Conservation (phyloP, 2,797 vertebrate genomes). For the Syngnathus rostellatus region DNA sequence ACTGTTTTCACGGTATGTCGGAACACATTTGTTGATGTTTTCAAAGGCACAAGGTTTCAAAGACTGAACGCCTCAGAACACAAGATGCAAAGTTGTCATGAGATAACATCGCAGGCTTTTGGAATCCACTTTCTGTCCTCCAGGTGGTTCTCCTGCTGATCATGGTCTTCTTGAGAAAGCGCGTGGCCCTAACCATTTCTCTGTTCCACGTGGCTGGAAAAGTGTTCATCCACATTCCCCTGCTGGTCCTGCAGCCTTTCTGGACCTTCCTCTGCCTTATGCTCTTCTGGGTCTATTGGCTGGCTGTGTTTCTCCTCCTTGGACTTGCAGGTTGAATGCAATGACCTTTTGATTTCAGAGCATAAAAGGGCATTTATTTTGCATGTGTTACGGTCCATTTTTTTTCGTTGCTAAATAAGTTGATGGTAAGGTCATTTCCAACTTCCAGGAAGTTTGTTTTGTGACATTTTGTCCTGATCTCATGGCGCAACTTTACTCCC, state of each 20-base stretch:
- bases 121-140: constrained; percentile 1
- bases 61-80: neutral
- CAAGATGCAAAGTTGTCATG: neutral
- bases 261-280: constrained; percentile 95
- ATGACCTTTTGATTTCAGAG: neutral
- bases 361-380: neutral
- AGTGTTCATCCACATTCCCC: constrained; percentile 87
- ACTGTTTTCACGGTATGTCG: constrained; percentile 84
- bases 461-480: constrained; percentile 37
- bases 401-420: neutral
- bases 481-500: constrained; percentile 43
- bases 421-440: neutral
- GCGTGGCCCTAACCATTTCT: constrained; percentile 90
- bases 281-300: constrained; percentile 94
- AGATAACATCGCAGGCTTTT: neutral
- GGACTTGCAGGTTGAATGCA: constrained; percentile 81
- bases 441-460: constrained; percentile 14
- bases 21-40: neutral
- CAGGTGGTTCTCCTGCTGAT: constrained; percentile 87
- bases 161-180: constrained; percentile 92
- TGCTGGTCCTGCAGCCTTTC: constrained; percentile 89
- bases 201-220: constrained; percentile 95
- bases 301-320: constrained; percentile 86
- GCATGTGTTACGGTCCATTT: neutral
- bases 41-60: neutral